Percentiles rank a stretch among this genome's conserved stretches.
phyloP scores from a whole-genome alignment of 2,113 vertebrate species.

The Tetrax tetrax region DNA sequence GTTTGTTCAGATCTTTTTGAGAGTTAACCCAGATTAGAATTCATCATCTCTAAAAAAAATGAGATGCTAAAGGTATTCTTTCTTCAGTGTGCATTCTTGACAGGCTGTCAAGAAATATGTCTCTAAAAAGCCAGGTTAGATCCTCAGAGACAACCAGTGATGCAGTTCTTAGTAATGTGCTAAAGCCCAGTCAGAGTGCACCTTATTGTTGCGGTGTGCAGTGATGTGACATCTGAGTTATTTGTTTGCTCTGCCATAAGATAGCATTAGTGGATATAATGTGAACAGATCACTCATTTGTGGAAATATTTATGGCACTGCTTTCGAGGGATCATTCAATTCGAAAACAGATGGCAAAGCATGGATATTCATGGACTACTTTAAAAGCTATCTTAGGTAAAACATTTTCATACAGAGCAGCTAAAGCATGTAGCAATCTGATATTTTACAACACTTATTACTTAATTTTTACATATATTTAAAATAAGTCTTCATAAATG shows the following conservation, averaged over 20 bases:
- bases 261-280: conserved; percentile 68
- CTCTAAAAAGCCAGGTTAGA: conserved; percentile 71
- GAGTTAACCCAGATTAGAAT: conserved; percentile 53
- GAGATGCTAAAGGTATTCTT: conserved; percentile 62
- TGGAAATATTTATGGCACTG: conserved; percentile 71
- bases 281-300: conserved; percentile 73
- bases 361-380: conserved; percentile 55
- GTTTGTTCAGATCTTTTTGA: conserved; percentile 61
- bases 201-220: conserved; percentile 48
- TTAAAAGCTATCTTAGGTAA: conserved; percentile 60
- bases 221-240: conserved; percentile 67
- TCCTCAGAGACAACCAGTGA: conserved; percentile 61
- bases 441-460: conserved; percentile 36
- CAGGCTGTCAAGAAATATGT: conserved; percentile 71
- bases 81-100: conserved; percentile 64
- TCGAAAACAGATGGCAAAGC: conserved; percentile 54
- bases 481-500: conserved; percentile 29
- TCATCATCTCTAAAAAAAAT: conserved; percentile 56
- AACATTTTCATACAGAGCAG: conserved; percentile 38
- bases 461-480: conserved; percentile 49
- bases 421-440: conserved; percentile 42
- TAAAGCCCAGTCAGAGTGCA: conserved; percentile 25
- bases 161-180: conserved; percentile 42
- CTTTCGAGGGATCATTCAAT: conserved; percentile 71
- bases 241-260: conserved; percentile 70